phyloP scores from a whole-genome alignment of 2,797 vertebrate genomes.

The Simalia tracyae region DNA sequence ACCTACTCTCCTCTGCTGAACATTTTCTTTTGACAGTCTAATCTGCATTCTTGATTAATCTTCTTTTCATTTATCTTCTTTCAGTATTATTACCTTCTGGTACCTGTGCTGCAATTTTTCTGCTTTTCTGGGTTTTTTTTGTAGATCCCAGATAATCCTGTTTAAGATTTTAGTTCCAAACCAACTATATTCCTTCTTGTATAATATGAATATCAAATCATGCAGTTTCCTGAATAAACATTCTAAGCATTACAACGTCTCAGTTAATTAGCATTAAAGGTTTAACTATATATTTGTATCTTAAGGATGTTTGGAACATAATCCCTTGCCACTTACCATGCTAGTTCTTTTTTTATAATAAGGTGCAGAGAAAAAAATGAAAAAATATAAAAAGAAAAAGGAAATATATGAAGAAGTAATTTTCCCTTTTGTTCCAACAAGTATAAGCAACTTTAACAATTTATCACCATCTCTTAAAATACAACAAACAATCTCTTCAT shows the following conservation, averaged over 20 bases:
- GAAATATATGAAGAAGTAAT: too few species aligned
- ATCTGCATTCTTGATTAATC: neutral
- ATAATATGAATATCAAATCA: neutral
- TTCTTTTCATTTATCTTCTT: neutral
- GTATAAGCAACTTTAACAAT: too few species aligned
- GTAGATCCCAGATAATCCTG: neutral
- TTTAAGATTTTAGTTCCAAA: neutral
- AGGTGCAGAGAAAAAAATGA: too few species aligned
- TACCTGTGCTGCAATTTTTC: neutral
- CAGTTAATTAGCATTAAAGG: neutral
- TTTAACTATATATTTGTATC: neutral
- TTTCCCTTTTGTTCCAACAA: too few species aligned
- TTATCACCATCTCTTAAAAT: too few species aligned
- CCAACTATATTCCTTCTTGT: neutral
- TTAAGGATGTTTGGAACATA: neutral
- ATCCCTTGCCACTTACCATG: neutral
- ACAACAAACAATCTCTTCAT: too few species aligned
- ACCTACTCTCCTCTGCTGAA: neutral
- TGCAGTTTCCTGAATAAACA: neutral
- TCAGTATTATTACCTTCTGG: neutral
- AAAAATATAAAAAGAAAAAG: too few species aligned
- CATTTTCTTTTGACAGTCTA: neutral
- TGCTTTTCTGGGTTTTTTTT: neutral
- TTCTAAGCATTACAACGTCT: neutral
- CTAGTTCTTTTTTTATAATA: neutral